Conservation (phyloP, 64 coral and sea anemone species). For the Montipora capricornis region DNA sequence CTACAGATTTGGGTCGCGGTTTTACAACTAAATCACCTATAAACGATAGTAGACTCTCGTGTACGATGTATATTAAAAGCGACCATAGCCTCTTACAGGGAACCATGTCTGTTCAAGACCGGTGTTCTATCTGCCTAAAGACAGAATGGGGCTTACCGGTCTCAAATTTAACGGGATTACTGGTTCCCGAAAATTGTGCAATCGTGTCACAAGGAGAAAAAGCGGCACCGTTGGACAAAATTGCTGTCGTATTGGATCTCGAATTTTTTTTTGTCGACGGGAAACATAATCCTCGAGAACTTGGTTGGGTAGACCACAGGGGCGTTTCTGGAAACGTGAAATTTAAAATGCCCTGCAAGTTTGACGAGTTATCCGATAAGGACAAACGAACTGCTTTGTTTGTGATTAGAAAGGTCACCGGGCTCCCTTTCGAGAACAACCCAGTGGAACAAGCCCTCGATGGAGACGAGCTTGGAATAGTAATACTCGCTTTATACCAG, state of each 20-base stretch:
- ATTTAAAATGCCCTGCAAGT: not conserved
- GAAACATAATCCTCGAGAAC: not conserved
- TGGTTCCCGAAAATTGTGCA: too few relatives aligned
- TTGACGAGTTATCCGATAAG: not conserved
- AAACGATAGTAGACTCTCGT: too few relatives aligned
- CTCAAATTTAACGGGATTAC: too few relatives aligned
- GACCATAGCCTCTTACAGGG: too few relatives aligned
- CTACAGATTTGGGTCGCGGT: too few relatives aligned
- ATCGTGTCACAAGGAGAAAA: not conserved
- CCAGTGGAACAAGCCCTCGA: not conserved
- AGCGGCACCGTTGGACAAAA: not conserved
- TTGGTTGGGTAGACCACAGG: not conserved
- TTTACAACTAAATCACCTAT: too few relatives aligned
- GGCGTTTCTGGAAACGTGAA: not conserved
- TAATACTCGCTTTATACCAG: not conserved
- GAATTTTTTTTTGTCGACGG: not conserved
- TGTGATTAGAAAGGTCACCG: not conserved
- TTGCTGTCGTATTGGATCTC: not conserved
- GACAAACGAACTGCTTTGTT: not conserved
- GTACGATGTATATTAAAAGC: too few relatives aligned
- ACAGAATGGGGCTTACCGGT: too few relatives aligned
- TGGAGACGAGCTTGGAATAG: accelerated
- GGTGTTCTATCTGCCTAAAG: too few relatives aligned
- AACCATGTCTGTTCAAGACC: not conserved
- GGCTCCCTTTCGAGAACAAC: not conserved